Conservation (phyloP, 1,140 invertebrate species). For the Helicoverpa armigera region DNA sequence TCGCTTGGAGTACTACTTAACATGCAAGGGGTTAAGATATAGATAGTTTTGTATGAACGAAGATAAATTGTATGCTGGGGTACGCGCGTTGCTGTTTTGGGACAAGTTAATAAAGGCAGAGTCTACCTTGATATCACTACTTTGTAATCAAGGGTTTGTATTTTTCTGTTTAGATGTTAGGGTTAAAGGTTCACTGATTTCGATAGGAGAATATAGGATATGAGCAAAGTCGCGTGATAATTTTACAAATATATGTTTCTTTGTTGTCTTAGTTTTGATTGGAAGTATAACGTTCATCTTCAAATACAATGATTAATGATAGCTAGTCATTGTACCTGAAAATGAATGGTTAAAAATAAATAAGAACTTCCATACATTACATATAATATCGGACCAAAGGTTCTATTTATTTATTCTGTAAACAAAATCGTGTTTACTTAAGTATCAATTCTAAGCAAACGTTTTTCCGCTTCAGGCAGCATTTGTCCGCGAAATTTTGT, state of each 20-base stretch:
- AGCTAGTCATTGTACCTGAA: not conserved
- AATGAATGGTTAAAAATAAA: not conserved
- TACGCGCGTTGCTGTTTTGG: not conserved
- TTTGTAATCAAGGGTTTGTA: too few relatives aligned
- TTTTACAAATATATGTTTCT: too few relatives aligned
- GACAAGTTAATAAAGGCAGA: not conserved
- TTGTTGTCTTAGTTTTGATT: too few relatives aligned
- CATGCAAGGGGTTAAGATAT: not conserved
- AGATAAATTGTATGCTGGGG: not conserved
- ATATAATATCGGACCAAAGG: not conserved
- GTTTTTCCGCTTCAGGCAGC: constrained; percentile 42
- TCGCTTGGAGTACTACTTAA: not conserved
- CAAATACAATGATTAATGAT: too few relatives aligned
- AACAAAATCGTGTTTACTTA: constrained; percentile 38
- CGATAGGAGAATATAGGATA: too few relatives aligned
- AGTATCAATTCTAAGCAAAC: constrained; percentile 46
- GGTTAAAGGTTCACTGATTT: too few relatives aligned
- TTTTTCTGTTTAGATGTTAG: too few relatives aligned
- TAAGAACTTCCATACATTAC: not conserved
- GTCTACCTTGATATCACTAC: not conserved
- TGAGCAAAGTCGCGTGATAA: too few relatives aligned
- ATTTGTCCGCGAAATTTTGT: constrained; percentile 55
- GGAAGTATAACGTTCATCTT: too few relatives aligned
- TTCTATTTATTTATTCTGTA: constrained; percentile 28
- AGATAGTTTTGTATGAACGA: not conserved